Evolutionary conservation across 2,113 vertebrate species (phyloP), one percentile per base, ranked within the genome.

Genomic region (Herpetotheres cachinnans): DNA sequence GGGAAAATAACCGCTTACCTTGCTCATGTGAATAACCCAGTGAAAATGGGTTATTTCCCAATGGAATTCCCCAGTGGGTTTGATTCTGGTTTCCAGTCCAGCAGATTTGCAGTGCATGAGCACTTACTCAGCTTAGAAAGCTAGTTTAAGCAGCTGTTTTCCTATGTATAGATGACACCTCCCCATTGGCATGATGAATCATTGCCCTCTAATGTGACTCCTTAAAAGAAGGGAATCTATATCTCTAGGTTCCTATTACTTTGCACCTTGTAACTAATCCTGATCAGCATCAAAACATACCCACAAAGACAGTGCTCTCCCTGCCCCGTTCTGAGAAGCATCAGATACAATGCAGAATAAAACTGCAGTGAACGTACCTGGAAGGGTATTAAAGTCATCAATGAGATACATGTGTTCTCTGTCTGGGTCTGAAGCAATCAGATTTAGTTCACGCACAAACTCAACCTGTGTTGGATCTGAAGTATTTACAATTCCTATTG

Each of bases 381-480:
- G 92, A 36, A 99, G 97, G 22, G 98, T 99, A 82, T 99, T 99
- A 91, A 99, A 99, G 96, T 99, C 99, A 97, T 99, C 99, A 62
- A 99, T 99, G 79, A 99, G 98, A 78, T 98, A 99, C 99, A 99
- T 98, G 89, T 99, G 99, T 82, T 99, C 99, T 65, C 91, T 96
- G 96, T 99, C 99, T 27, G 99, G 99, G 67, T 99, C 99, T 8
- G 99, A 99, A 49, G 99, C 99, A 47, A 99, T 99, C 74, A 99
- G 98, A 76, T 99, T 99, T n/a, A 99, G 98, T 92, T 99, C 99
- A 34, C 40, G 97, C 79, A 99, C 93, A 71, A 99, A 99, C 94
- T 99, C 99, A 2, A 42, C 70, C 90, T 99, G 99, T 1, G 98
- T 98, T 40, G 98, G 98, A 95, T 99, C 99, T 47, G 98, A 98